These are phyloP conservation scores for Vidua macroura DNA, from an alignment of 2,113 vertebrate genomes.

Conservation along the genomic window DNA sequence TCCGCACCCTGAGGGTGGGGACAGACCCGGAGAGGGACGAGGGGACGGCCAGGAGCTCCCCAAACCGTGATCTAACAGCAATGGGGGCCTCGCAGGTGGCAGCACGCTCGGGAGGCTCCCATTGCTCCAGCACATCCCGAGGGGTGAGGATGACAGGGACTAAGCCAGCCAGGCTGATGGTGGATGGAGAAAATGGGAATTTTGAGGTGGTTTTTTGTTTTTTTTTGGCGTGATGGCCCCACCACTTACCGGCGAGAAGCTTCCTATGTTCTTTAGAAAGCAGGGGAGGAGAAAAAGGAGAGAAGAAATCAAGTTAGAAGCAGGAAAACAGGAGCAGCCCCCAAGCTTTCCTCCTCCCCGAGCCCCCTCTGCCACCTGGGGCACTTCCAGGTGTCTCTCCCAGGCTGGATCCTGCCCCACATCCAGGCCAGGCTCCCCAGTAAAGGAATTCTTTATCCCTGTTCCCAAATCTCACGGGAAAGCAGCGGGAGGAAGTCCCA, in stretches of 20 bases:
- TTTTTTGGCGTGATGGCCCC: neutral
- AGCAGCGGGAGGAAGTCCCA: neutral
- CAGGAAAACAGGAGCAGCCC: neutral
- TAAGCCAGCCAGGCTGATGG: neutral
- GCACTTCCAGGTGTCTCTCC: neutral
- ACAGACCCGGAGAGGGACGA: no score
- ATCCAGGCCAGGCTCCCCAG: neutral
- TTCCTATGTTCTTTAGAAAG: constrained; percentile 85
- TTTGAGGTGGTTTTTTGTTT: no score
- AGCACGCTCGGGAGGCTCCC: neutral
- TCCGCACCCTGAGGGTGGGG: neutral
- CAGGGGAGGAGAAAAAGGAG: constrained; percentile 61
- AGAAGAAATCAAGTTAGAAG: constrained; percentile 65
- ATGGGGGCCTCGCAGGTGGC: neutral
- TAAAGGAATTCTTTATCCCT: neutral
- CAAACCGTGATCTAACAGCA: constrained; percentile 47
- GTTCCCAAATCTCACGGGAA: rapidly evolving
- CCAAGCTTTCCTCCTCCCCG: neutral
- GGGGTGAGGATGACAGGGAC: neutral
- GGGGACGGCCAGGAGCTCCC: neutral
- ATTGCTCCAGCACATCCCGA: neutral
- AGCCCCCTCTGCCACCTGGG: neutral
- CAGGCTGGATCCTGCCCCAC: neutral
- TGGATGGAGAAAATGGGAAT: neutral
- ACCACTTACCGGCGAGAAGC: constrained; percentile 82